Conservation (phyloP, 1,140 invertebrate species). For the Prorops nasuta region DNA sequence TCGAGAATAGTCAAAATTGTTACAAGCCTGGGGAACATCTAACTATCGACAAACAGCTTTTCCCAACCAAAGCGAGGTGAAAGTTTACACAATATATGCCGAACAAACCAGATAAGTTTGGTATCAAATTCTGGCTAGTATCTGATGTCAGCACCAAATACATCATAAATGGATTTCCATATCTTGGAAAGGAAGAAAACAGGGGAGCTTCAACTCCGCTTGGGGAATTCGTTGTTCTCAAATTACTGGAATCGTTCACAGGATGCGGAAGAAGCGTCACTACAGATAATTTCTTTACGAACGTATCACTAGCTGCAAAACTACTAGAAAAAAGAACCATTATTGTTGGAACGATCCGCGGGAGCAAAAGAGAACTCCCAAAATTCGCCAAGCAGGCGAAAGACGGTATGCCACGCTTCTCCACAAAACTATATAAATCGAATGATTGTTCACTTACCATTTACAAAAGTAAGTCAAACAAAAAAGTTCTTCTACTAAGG, state of each 20-base stretch:
- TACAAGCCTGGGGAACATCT: conserved; percentile 38
- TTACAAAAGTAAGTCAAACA: conserved; percentile 6
- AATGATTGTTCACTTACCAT: conserved; percentile 3
- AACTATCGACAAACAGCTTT: conserved; percentile 20
- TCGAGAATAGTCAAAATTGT: conserved; percentile 39
- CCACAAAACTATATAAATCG: neutral
- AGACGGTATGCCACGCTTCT: conserved; percentile 3
- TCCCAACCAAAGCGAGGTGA: conserved; percentile 5
- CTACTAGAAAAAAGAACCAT: conserved; percentile 1
- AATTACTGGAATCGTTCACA: neutral
- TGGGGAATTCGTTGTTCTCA: neutral
- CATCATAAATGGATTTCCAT: neutral
- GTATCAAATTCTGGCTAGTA: neutral
- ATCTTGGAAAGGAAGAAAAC: neutral
- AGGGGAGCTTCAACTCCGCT: neutral
- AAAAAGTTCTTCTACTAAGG: neutral
- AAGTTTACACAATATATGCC: conserved; percentile 14
- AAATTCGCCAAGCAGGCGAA: neutral
- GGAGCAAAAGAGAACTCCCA: neutral
- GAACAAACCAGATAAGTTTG: conserved; percentile 19
- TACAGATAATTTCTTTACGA: conserved; percentile 37
- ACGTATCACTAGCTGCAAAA: neutral
- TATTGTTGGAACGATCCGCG: conserved; percentile 2
- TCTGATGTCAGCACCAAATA: neutral
- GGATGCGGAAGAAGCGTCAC: conserved; percentile 29